Evolutionary conservation across 1,140 invertebrate genomes (phyloP).

Genomic region (Oedothorax gibbosus): DNA sequence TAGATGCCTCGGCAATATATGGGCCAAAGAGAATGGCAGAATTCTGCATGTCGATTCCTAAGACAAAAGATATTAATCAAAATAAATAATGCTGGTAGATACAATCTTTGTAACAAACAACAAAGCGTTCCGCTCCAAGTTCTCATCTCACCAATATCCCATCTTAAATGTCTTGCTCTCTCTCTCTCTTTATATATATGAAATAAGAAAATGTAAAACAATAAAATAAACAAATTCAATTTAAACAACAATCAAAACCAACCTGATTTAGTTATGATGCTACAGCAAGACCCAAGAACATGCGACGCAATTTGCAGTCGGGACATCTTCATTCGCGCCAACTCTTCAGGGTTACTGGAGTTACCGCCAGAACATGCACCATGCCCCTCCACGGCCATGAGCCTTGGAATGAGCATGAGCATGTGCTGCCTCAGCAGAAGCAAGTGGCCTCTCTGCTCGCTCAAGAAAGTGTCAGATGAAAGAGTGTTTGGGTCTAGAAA

Average conservation of each 20-base stretch:
- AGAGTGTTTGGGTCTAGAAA: conserved; percentile 33
- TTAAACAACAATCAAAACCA: not conserved
- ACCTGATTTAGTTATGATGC: conserved; percentile 45
- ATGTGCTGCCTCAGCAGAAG: conserved; percentile 38
- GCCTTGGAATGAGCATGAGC: conserved; percentile 38
- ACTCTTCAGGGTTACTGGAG: conserved; percentile 18
- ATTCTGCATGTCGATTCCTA: conserved; percentile 42
- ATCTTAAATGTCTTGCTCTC: too few species aligned
- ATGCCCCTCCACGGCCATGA: conserved; percentile 33
- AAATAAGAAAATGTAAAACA: too few species aligned
- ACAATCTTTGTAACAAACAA: too few species aligned
- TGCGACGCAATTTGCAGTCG: conserved; percentile 45
- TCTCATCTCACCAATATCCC: too few species aligned
- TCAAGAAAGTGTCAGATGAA: conserved; percentile 27
- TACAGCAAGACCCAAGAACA: conserved; percentile 49
- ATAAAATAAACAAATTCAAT: too few species aligned
- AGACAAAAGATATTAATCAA: conserved; percentile 12
- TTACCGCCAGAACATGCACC: not conserved
- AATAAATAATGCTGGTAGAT: too few species aligned
- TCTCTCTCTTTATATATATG: too few species aligned
- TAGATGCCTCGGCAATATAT: conserved; percentile 28
- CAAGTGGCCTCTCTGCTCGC: conserved; percentile 46
- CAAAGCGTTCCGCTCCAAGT: too few species aligned
- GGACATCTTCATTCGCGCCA: conserved; percentile 26
- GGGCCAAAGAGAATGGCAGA: conserved; percentile 45